Evolutionary conservation across 2,888 invertebrate genomes (phyloP).

Genomic region (Drosophila yooni): DNA sequence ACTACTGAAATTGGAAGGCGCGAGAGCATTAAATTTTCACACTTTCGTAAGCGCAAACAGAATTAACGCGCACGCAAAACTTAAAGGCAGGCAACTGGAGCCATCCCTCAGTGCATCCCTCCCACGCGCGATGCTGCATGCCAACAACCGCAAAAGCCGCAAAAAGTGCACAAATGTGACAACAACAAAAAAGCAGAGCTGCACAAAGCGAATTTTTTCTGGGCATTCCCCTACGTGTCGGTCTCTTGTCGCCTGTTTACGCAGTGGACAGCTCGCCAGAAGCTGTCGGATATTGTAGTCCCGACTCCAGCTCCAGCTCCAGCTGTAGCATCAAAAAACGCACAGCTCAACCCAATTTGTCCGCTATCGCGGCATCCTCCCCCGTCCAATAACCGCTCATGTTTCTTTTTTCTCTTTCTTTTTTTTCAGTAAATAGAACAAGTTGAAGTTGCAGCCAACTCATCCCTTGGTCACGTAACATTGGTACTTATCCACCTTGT

Average conservation of each 20-base stretch:
- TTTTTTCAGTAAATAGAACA: slow-evolving; percentile 24
- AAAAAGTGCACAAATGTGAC: slow-evolving; percentile 74
- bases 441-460: slow-evolving; percentile 21
- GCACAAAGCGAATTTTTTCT: slow-evolving; percentile 63
- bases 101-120: slow-evolving; percentile 21
- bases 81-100: slow-evolving; percentile 55
- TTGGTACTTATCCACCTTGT: slow-evolving; percentile 57
- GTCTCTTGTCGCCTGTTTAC: slow-evolving; percentile 28
- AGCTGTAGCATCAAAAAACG: slow-evolving; percentile 23
- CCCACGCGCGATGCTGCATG: slow-evolving; percentile 40
- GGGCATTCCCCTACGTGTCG: slow-evolving; percentile 34
- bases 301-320: slow-evolving; percentile 18
- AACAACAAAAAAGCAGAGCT: slow-evolving; percentile 21
- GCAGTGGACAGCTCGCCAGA: slow-evolving; percentile 40
- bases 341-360: slow-evolving; percentile 6
- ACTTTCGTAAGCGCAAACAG: slow-evolving; percentile 73
- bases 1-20: slow-evolving; percentile 66
- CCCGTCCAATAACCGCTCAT: not conserved
- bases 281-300: slow-evolving; percentile 56
- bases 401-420: not conserved
- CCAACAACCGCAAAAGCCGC: slow-evolving; percentile 65
- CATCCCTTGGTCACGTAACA: slow-evolving; percentile 53
- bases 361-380: slow-evolving; percentile 26
- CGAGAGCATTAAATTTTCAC: slow-evolving; percentile 73
- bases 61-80: slow-evolving; percentile 68